phyloP scores from a whole-genome alignment of 2,888 invertebrate species.

The Norana najaformis region DNA sequence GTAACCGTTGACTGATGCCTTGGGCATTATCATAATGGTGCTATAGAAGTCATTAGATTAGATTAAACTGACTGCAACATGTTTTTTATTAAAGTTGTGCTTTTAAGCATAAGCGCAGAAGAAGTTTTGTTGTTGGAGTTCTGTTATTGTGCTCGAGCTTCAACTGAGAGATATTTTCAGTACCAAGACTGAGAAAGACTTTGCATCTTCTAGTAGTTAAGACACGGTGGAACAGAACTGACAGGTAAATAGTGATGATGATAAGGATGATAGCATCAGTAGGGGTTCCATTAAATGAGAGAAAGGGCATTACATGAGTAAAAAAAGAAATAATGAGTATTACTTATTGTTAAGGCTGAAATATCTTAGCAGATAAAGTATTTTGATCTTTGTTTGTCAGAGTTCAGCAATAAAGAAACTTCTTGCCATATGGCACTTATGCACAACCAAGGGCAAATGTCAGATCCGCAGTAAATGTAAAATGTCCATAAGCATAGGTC shows the following conservation, averaged over 20 bases:
- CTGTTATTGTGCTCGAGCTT: neutral
- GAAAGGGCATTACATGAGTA: too few species aligned
- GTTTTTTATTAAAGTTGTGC: too few species aligned
- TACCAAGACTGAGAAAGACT: neutral
- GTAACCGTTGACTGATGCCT: too few species aligned
- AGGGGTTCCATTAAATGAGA: too few species aligned
- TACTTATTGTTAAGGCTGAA: neutral
- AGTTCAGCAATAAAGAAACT: neutral
- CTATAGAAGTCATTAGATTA: too few species aligned
- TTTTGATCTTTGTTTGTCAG: neutral
- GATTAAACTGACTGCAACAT: too few species aligned
- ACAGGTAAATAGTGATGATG: neutral
- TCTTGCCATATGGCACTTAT: neutral
- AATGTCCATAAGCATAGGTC: neutral
- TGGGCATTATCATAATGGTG: too few species aligned
- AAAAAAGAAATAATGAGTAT: neutral
- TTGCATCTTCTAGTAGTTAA: too few species aligned
- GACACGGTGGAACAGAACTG: too few species aligned
- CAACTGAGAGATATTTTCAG: neutral
- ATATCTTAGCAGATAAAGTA: neutral
- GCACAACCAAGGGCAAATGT: too few species aligned
- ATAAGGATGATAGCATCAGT: neutral
- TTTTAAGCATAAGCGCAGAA: neutral
- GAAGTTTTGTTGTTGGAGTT: neutral
- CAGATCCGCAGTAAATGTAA: neutral